Evolutionary conservation across 2,888 invertebrate genomes (phyloP).

Genomic region (Carpatolechia fugitivella): DNA sequence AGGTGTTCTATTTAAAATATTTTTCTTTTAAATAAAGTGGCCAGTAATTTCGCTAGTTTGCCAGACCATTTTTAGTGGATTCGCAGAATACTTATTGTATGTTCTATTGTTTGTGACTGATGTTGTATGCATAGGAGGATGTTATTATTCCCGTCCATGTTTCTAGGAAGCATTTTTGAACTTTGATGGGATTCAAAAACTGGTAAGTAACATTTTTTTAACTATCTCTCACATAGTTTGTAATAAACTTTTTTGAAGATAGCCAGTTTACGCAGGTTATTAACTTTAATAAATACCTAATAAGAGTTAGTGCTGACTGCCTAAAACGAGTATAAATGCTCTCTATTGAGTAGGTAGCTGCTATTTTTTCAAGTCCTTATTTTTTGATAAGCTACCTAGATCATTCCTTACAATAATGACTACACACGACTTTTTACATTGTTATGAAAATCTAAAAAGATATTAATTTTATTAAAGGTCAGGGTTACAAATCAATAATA

Average conservation of each 20-base stretch:
- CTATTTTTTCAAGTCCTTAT: no score
- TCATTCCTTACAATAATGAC: no score
- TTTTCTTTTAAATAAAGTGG: neutral
- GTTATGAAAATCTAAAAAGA: no score
- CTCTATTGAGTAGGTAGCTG: no score
- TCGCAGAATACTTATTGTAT: constrained; percentile 53
- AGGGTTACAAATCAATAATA: no score
- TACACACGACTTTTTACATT: no score
- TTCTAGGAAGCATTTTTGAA: constrained; percentile 53
- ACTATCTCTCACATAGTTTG: neutral
- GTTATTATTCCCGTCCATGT: constrained; percentile 50
- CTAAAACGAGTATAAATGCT: no score
- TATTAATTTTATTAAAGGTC: no score
- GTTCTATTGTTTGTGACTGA: constrained; percentile 61
- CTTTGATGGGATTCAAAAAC: constrained; percentile 66
- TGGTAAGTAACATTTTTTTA: constrained; percentile 47
- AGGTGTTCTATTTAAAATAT: constrained; percentile 7
- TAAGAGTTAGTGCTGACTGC: neutral
- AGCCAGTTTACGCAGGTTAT: no score
- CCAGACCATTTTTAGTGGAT: constrained; percentile 39
- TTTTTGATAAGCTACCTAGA: no score
- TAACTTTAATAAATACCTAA: no score
- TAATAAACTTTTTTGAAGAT: neutral
- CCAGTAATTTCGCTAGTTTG: constrained; percentile 21
- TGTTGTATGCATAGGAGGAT: constrained; percentile 64